Evolutionary conservation across 2,113 vertebrate genomes (phyloP), one percentile per base, ranked within the genome.

Genomic region (Nyctibius bracteatus): DNA sequence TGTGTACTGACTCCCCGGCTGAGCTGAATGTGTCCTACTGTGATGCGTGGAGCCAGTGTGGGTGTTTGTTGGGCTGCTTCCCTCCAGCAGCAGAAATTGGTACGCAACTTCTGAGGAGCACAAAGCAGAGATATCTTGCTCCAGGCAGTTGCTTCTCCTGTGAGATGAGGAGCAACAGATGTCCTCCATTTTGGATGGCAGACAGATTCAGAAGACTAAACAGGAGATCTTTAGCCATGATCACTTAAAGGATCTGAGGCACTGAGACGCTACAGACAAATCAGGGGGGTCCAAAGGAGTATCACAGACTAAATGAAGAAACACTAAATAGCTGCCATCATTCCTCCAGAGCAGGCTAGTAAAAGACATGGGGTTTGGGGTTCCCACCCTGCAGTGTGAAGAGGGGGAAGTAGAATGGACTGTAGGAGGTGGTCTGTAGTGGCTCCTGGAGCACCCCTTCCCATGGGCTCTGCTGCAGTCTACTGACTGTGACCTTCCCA

Each of bases 41-140:
- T 10, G 46, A 5, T 41, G 46, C 0, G 1, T 24, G n/a, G 17
- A 22, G 43, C 28, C 37, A 7, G 8, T 1, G 15, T 27, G 68
- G 33, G 17, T 44, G 67, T 51, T 46, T 55, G 11, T 47, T 1
- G 5, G 41, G 49, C 58, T 78, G 33, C 63, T 35, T 47, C 27
- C 39, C 54, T 72, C 58, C 0, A 0, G 39, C 83, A 68, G 52
- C 72, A 46, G 39, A 37, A 23, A 20, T 2, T 27, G n/a, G 54
- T 55, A 12, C n/a, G 80, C 27, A 5, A 28, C 10, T 37, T 30
- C 54, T 85, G 65, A 74, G 74, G 10, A 44, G 46, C 54, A 52
- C 25, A 8, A 6, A 14, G 78, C 59, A 81, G 65, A 41, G 31
- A 27, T 1, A 35, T 24, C 47, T 62, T 39, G 10, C n/a, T 67